Evolutionary conservation across 1,140 invertebrate species (phyloP), one percentile per base, ranked within the genome.

Genomic region (Galendromus occidentalis): DNA sequence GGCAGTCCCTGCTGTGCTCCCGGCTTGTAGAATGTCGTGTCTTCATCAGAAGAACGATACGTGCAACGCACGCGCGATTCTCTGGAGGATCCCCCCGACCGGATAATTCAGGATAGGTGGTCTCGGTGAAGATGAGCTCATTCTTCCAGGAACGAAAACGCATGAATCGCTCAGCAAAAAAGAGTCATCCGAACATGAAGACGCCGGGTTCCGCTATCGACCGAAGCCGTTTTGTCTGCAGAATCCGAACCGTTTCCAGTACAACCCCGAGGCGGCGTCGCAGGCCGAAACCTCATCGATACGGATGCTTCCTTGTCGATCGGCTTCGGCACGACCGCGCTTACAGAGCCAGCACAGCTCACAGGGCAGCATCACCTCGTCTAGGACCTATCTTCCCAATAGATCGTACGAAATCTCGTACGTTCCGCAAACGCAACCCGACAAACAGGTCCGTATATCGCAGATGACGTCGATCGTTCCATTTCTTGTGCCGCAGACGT

Each of bases 111-210:
- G n/a, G n/a, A n/a, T n/a, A n/a, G n/a, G n/a, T n/a, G n/a, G n/a
- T n/a, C n/a, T n/a, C n/a, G n/a, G n/a, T n/a, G n/a, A n/a, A n/a
- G n/a, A n/a, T n/a, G 33, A 6, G 33, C 33, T 39, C 9, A 6
- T 9, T 9, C 33, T 59, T 59, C 6, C 51, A 59, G 51, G 25
- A 59, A 17, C 51, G 25, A 59, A 59, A 25, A 17, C 51, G 5
- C 51, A 59, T 33, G 51, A 59, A 59, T 59, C 51, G 14, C 51
- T 59, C 25, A 59, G 51, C 51, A 59, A 59, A 33, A 59, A 59
- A 25, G 51, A 59, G 22, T 59, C 51, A 17, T 59, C 51, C 4
- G 51, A 59, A 59, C 25, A 59, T 33, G 51, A 59, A 22, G 51
- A 59, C 22, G 51, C 51, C 2, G 51, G 51, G 14, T 59, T 59